A percentile compares a stretch with the other conserved stretches of the same genome.
phyloP scores from a whole-genome alignment of 2,797 vertebrate genomes.

The Momotus momota region DNA sequence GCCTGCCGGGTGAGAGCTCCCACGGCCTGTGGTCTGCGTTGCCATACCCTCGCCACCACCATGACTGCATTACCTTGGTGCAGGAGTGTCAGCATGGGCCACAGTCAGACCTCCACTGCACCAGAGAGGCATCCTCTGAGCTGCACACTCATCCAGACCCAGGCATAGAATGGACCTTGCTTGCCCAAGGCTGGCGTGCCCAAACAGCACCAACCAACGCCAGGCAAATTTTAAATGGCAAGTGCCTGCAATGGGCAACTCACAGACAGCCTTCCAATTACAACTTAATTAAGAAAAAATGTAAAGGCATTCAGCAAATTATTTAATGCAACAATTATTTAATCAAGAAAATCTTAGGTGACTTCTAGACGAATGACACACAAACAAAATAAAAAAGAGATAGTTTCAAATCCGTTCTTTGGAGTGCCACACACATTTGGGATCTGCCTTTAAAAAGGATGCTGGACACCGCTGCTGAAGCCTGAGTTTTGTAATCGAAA shows the following conservation, averaged over 20 bases:
- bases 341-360: neutral
- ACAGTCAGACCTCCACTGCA: rapidly evolving
- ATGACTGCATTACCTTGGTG: rapidly evolving
- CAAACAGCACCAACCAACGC: neutral
- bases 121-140: neutral
- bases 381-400: neutral
- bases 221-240: neutral
- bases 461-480: neutral
- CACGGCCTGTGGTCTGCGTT: rapidly evolving
- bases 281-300: neutral
- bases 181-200: rapidly evolving
- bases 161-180: neutral
- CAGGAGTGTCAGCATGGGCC: neutral
- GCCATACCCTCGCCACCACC: neutral
- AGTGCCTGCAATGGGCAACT: neutral
- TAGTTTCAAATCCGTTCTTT: neutral
- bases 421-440: rapidly evolving
- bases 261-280: neutral
- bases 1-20: neutral
- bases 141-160: neutral
- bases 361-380: neutral
- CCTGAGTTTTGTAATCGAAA: neutral
- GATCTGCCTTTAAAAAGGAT: neutral
- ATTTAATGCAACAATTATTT: neutral
- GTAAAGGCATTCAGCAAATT: neutral